Percentiles rank a stretch among this genome's conserved stretches.
phyloP scores from a whole-genome alignment of 1,140 invertebrate species.

The Oscheius sp. region DNA sequence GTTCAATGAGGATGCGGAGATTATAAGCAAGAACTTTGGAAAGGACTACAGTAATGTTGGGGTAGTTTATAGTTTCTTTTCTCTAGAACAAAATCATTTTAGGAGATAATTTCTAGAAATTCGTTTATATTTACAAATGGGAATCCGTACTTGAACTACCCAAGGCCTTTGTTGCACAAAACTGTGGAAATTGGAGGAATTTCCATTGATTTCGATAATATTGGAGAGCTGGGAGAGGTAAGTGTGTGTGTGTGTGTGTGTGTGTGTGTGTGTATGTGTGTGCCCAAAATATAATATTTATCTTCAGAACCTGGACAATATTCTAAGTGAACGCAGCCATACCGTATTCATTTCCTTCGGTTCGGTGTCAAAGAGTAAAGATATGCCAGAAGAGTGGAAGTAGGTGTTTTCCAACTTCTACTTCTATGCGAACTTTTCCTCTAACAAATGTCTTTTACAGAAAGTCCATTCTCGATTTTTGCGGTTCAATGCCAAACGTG shows the following conservation, averaged over 20 bases:
- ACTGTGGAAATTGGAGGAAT: constrained; percentile 33
- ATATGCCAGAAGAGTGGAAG: constrained; percentile 24
- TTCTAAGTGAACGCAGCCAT: not conserved
- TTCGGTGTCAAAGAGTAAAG: constrained; percentile 11
- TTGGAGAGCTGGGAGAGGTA: not conserved
- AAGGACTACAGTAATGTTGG: not conserved
- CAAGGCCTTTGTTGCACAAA: constrained; percentile 12
- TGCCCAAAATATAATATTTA: not conserved
- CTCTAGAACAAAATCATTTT: not conserved
- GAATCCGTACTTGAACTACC: constrained; percentile 24
- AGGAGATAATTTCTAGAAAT: constrained; percentile 14
- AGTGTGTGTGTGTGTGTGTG: not conserved
- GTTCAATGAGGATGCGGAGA: not conserved
- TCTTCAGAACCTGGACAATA: not conserved
- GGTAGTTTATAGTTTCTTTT: not conserved
- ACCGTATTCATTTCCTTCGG: constrained; percentile 31
- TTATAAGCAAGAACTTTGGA: not conserved
- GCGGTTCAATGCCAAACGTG: constrained; percentile 11
- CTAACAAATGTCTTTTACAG: constrained; percentile 5
- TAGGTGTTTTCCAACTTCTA: no score
- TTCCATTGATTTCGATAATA: constrained; percentile 14
- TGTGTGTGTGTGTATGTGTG: not conserved
- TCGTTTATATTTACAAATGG: constrained; percentile 21
- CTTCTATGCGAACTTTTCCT: no score
- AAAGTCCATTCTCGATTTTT: constrained; percentile 4